A percentile compares a stretch with the other conserved stretches of the same genome.
These are phyloP conservation scores for Fabriciana adippe DNA, from an alignment of 2,888 invertebrate genomes.

Conservation along the genomic window DNA sequence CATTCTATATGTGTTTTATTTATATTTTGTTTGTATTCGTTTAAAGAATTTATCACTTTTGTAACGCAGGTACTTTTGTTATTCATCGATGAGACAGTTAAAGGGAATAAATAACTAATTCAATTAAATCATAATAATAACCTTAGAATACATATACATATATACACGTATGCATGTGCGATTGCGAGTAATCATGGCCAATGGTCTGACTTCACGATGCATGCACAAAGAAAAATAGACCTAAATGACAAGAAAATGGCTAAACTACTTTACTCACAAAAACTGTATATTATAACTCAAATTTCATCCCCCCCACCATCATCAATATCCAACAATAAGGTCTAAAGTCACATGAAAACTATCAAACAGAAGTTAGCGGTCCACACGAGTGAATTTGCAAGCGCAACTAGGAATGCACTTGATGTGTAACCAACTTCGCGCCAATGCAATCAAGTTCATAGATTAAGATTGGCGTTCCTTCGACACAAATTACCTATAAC, in stretches of 20 bases:
- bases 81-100: neutral
- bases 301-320: slow-evolving; percentile 42
- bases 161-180: slow-evolving; percentile 19
- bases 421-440: slow-evolving; percentile 61
- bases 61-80: neutral
- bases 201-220: slow-evolving; percentile 15
- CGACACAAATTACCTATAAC: slow-evolving; percentile 50
- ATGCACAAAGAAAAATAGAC: slow-evolving; percentile 28
- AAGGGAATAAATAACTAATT: slow-evolving; percentile 34
- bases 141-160: slow-evolving; percentile 24
- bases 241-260: slow-evolving; percentile 14
- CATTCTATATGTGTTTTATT: neutral
- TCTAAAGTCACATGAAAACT: slow-evolving; percentile 47
- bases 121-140: slow-evolving; percentile 36
- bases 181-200: slow-evolving; percentile 27
- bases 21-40: neutral
- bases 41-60: neutral
- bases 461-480: slow-evolving; percentile 76
- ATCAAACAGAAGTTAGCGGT: slow-evolving; percentile 50
- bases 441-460: slow-evolving; percentile 77
- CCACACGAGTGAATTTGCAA: slow-evolving; percentile 63
- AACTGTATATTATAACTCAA: neutral
- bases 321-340: slow-evolving; percentile 41
- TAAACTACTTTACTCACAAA: neutral
- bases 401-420: slow-evolving; percentile 70